Base-by-base conservation (phyloP, 92 coral and sea anemone species). In the Epizoanthus fatuus region DNA sequence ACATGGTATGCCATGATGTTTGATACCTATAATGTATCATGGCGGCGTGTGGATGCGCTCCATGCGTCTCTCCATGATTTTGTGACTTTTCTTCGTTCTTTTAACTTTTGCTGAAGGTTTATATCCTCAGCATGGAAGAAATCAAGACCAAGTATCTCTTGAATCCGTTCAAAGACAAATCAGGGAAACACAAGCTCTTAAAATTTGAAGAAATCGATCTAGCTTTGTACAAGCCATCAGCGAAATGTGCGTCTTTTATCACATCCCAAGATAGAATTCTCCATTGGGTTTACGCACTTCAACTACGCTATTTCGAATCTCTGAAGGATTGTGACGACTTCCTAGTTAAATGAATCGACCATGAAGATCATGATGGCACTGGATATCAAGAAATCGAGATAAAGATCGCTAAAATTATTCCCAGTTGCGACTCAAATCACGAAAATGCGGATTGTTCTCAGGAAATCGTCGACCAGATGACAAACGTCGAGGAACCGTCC, bases 51-150 rank as follows among this genome's bases (percentile, higher is more conserved):
- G 47, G 47, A 42, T 42, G 47, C 5, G 47, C 47, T 42, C 47
- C 47, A 42, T 42, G 47, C 47, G 47, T 42, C 47, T 42, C 47
- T 42, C 47, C 47, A 42, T 42, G 47, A 42, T 42, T 42, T 42
- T 42, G 47, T 42, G 47, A 42, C 47, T 42, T 42, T 42, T 42
- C 47, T 42, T 42, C 47, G 47, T 42, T 42, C 47, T 42, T 42
- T 42, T 42, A 42, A 42, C 47, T 42, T 40, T 42, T 42, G 47
- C 6, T 42, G 47, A 42, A 42, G 71, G 38, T 65, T 11, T 65
- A 65, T 11, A 70, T 56, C 56, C 20, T 70, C 75, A 70, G 55
- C 45, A 70, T 70, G 75, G 75, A 70, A 35, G 75, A 70, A 56
- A 70, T 70, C 55, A 70, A 70, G 52, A 32, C 75, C 0, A 71